Base-by-base conservation (phyloP, 2,888 invertebrate genomes). In the Tiliacea citrago region DNA sequence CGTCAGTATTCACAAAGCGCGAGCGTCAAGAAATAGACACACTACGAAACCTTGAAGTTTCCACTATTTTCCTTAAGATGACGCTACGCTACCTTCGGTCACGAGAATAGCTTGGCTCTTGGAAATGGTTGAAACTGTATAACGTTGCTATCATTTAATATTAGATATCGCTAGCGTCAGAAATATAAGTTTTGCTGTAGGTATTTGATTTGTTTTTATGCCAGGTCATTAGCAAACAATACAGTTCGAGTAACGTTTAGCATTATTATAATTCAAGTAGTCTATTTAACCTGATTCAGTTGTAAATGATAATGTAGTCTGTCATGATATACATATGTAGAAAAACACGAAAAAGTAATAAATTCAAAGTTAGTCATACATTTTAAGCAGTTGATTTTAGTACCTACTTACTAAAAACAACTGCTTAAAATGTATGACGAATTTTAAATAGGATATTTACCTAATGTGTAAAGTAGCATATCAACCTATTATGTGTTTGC, bases 201-300 rank as follows among this genome's bases (percentile, higher is more conserved):
- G 57, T 29, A 57, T 29, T 60, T 13, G 4, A 42, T 68, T 53
- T 68, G 16, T 55, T 16, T 24, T 0, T 42, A 13, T 0, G 53
- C 35, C 8, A 69, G 67, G 79, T 79, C 66, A 58, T 13, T 18
- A 21, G 60, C 29, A 39, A 69, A 75, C 69, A 77, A 69, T 69
- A 49, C 47, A 62, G 62, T 62, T 76, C 77, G 29, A 49, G 29
- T 49, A 49, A 42, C n/a, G 16, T 61, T 45, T 35, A 70, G 9
- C 10, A 47, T 57, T 24, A 29, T 65, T 53, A 42, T 51, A 68
- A 53, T 70, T 18, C 29, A 51, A 12, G 29, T 53, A 16, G 29
- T n/a, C 3, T 55, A 16, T 6, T 42, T 61, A 45, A 7, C 6
- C 45, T 51, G n/a, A 16, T 35, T 73, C 16, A 10, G n/a, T 29